These are phyloP conservation scores for Heliconius nattereri DNA, from an alignment of 1,140 invertebrate species.

Conservation along the genomic window DNA sequence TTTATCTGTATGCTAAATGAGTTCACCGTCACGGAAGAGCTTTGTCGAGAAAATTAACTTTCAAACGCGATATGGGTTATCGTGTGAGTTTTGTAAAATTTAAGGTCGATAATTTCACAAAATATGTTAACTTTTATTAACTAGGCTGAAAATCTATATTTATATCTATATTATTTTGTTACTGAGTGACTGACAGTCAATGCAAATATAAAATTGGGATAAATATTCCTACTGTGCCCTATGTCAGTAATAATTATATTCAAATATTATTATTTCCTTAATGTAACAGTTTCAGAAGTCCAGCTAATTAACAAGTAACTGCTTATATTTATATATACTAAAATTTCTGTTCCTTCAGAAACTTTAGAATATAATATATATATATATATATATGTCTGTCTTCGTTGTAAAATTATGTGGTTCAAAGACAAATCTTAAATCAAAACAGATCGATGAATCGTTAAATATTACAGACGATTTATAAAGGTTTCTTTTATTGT, in stretches of 20 bases:
- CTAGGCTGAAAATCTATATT: too few species aligned
- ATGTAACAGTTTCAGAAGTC: too few species aligned
- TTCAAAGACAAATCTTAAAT: neutral
- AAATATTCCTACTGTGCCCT: neutral
- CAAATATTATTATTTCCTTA: too few species aligned
- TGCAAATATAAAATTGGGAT: too few species aligned
- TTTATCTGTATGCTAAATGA: conserved; percentile 50
- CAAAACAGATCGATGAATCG: neutral
- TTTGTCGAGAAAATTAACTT: conserved; percentile 43
- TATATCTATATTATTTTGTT: too few species aligned
- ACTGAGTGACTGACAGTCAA: too few species aligned
- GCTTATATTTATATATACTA: too few species aligned
- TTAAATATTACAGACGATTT: conserved; percentile 10
- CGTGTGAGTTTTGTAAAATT: neutral
- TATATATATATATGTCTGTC: neutral
- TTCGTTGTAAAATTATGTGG: neutral
- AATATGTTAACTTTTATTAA: neutral
- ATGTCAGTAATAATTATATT: neutral
- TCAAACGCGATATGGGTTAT: conserved; percentile 37
- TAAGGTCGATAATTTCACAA: neutral
- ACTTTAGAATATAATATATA: too few species aligned
- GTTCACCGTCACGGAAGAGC: conserved; percentile 44
- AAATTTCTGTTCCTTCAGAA: too few species aligned
- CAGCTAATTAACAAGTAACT: too few species aligned
- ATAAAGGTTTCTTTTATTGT: conserved; percentile 8